A percentile compares a stretch with the other conserved stretches of the same genome.
Conservation (phyloP, 2,888 invertebrate genomes). For the Agrypnus murinus region DNA sequence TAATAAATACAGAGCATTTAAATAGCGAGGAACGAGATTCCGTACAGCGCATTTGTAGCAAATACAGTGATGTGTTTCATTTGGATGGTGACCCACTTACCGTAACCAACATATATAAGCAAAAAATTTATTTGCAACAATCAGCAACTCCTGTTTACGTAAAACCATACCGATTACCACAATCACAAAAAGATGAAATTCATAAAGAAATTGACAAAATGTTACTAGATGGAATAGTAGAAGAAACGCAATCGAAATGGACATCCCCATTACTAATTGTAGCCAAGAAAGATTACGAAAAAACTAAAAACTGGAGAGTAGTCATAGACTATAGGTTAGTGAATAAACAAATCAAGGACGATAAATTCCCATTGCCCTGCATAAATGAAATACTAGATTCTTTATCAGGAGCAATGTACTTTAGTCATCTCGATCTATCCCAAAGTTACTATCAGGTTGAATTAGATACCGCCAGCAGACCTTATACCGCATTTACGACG, state of each 20-base stretch:
- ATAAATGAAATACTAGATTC: conserved; percentile 28
- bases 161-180: too few species aligned
- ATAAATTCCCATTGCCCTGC: conserved; percentile 36
- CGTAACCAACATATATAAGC: conserved; percentile 7
- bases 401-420: conserved; percentile 28
- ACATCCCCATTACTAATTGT: conserved; percentile 37
- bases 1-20: not conserved
- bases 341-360: conserved; percentile 44
- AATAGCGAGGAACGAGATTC: conserved; percentile 14
- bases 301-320: conserved; percentile 40
- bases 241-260: conserved; percentile 43
- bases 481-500: conserved; percentile 57
- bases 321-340: conserved; percentile 47
- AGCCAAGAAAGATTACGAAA: conserved; percentile 17
- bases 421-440: conserved; percentile 53
- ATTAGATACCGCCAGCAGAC: too few species aligned
- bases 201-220: conserved; percentile 39
- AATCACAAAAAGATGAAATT: conserved; percentile 32
- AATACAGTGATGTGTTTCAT: conserved; percentile 17
- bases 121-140: not conserved
- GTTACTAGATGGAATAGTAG: conserved; percentile 42
- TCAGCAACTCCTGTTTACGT: conserved; percentile 11
- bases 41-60: too few species aligned
- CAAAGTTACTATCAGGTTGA: too few species aligned
- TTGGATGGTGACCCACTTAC: too few species aligned